These are phyloP conservation scores for Drosophila pseudotalamancana DNA, from an alignment of 2,888 invertebrate species.

Conservation along the genomic window DNA sequence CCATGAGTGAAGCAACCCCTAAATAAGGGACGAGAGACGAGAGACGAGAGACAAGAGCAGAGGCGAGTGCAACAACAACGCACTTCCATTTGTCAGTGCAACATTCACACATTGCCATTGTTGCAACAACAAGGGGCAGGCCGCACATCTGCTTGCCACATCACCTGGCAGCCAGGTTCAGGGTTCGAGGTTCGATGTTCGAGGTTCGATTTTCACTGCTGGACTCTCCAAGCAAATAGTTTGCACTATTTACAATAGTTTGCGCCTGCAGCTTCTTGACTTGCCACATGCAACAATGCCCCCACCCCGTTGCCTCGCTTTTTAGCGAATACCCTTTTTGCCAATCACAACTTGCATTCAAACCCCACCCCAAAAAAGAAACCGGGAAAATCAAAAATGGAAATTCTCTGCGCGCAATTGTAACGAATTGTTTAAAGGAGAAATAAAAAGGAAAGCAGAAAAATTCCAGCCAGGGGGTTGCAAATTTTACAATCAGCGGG, in stretches of 20 bases:
- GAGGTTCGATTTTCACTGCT: constrained; percentile 29
- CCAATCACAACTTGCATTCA: constrained; percentile 62
- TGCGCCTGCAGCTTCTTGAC: constrained; percentile 73
- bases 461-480: constrained; percentile 44
- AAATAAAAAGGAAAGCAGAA: constrained; percentile 1
- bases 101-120: constrained; percentile 55
- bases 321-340: constrained; percentile 21
- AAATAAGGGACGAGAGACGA: constrained; percentile 15
- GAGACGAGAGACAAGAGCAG: constrained; percentile 22
- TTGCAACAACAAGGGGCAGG: constrained; percentile 23
- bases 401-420: constrained; percentile 64
- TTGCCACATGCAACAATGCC: constrained; percentile 52
- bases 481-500: constrained; percentile 35
- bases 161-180: constrained; percentile 51
- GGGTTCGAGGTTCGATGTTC: constrained; percentile 23
- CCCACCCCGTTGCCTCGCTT: constrained; percentile 37
- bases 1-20: constrained; percentile 42
- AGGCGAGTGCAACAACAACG: constrained; percentile 41
- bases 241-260: constrained; percentile 15
- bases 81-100: constrained; percentile 70
- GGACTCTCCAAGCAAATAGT: too few relatives aligned
- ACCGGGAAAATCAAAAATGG: constrained; percentile 30
- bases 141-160: constrained; percentile 65
- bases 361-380: not conserved
- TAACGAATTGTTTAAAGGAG: constrained; percentile 74